Evolutionary conservation across 2,888 invertebrate species (phyloP), one percentile per base, ranked within the genome.

Genomic region (Perizoma flavofasciatum): DNA sequence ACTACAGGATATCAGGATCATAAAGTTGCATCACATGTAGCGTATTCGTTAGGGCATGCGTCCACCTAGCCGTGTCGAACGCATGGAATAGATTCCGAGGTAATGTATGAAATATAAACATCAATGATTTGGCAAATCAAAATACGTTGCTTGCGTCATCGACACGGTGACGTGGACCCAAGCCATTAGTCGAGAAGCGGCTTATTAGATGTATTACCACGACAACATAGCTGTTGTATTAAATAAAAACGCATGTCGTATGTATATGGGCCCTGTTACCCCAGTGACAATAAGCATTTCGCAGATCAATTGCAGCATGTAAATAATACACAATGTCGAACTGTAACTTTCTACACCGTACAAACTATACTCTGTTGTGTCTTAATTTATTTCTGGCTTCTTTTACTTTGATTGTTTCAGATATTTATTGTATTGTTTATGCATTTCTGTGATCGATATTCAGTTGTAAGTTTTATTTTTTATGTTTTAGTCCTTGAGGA

Each of bases 381-480:
- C 75, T 71, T 79, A 71, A 78, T 78, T 83, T 79, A 78, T 81
- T 81, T 77, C 77, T 74, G 71, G 70, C 78, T 74, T 68, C 66
- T 78, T 74, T 73, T 75, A 70, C 69, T 78, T 79, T 75, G 59
- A 73, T 73, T 66, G 55, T 70, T 76, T 79, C 80, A 81, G 79
- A 83, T 77, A 76, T 83, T 82, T 85, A 82, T 82, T 77, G 69
- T 81, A 73, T 77, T 75, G 81, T 86, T 83, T 82, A 83, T 82
- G 88, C 88, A 88, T 89, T 89, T 89, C 90, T 90, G 90, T 91
- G 89, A 91, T 91, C 81, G 71, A 74, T 82, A 71, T 81, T 82
- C 83, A 80, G 74, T 79, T 79, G 66, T 88, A 84, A 81, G 81
- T 78, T 82, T 81, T 77, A 77, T 81, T 78, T 81, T 78, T 71